phyloP scores from a whole-genome alignment of 2,888 invertebrate genomes.

The Schizotus pectinicornis region DNA sequence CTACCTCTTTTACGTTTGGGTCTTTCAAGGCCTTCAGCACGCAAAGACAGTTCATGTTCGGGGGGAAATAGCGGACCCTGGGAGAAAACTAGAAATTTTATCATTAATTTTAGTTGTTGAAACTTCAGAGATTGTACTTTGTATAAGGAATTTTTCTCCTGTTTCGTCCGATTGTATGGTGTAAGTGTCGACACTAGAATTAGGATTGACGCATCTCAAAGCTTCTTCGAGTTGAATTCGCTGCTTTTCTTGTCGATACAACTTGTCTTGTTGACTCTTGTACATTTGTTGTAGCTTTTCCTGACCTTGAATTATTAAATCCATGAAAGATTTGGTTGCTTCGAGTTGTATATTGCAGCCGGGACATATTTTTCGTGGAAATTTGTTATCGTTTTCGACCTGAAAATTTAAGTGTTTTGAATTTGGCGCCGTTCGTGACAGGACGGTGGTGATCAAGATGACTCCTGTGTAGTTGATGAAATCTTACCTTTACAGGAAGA shows the following conservation, averaged over 20 bases:
- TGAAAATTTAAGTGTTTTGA: constrained; percentile 51
- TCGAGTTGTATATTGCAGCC: constrained; percentile 79
- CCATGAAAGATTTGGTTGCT: constrained; percentile 76
- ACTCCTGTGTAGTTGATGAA: constrained; percentile 39
- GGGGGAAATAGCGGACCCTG: constrained; percentile 68
- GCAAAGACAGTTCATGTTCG: constrained; percentile 69
- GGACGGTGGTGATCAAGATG: constrained; percentile 44
- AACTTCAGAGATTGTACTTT: constrained; percentile 55
- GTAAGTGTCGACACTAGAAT: constrained; percentile 53
- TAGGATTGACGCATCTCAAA: constrained; percentile 52
- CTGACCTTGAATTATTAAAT: constrained; percentile 74
- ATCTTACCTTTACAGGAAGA: constrained; percentile 74
- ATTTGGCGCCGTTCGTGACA: constrained; percentile 32
- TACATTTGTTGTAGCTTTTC: constrained; percentile 62
- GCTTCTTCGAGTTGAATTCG: constrained; percentile 50
- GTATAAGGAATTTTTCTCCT: constrained; percentile 61
- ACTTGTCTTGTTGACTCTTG: constrained; percentile 57
- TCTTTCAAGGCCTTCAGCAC: constrained; percentile 69
- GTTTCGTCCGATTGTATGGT: constrained; percentile 52
- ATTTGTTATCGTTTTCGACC: constrained; percentile 73
- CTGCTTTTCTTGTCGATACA: constrained; percentile 55
- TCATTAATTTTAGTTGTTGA: constrained; percentile 15
- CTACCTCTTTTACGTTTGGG: constrained; percentile 74
- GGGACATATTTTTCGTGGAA: constrained; percentile 76
- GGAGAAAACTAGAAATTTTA: constrained; percentile 66